phyloP scores from a whole-genome alignment of 2,113 vertebrate species.

The Rana temporaria region DNA sequence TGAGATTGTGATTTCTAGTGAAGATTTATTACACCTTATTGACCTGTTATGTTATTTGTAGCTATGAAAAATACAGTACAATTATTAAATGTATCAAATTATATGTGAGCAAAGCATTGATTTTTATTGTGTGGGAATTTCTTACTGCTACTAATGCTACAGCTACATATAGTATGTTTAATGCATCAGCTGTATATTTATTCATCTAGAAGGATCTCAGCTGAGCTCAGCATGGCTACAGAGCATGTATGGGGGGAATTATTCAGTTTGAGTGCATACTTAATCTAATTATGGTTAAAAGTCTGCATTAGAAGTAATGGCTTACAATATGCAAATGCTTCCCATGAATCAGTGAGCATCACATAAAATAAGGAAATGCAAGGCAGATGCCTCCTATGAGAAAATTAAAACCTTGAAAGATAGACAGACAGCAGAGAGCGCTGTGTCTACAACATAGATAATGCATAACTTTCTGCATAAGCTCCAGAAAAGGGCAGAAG shows the following conservation, averaged over 20 bases:
- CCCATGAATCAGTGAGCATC: conserved; percentile 58
- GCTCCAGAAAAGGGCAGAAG: too few relatives aligned
- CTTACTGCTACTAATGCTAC: not conserved
- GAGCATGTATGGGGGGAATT: conserved; percentile 7
- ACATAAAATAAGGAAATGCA: conserved; percentile 58
- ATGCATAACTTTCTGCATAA: too few relatives aligned
- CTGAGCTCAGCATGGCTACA: not conserved
- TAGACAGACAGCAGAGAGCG: too few relatives aligned
- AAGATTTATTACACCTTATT: too few relatives aligned
- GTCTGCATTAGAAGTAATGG: conserved; percentile 16
- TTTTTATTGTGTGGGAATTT: not conserved
- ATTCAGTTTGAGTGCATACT: conserved; percentile 7
- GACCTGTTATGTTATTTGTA: too few relatives aligned
- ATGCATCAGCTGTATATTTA: not conserved
- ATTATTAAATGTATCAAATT: too few relatives aligned
- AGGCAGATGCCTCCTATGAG: not conserved
- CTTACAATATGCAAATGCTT: conserved; percentile 36
- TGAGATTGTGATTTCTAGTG: too few relatives aligned
- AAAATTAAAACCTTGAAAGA: not conserved
- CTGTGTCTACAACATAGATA: too few relatives aligned
- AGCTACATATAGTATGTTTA: not conserved
- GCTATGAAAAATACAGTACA: too few relatives aligned
- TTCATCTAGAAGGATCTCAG: not conserved
- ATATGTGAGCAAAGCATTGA: too few relatives aligned
- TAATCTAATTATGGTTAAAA: conserved; percentile 22